phyloP scores from a whole-genome alignment of 2,797 vertebrate species.

The Sciurus vulgaris region DNA sequence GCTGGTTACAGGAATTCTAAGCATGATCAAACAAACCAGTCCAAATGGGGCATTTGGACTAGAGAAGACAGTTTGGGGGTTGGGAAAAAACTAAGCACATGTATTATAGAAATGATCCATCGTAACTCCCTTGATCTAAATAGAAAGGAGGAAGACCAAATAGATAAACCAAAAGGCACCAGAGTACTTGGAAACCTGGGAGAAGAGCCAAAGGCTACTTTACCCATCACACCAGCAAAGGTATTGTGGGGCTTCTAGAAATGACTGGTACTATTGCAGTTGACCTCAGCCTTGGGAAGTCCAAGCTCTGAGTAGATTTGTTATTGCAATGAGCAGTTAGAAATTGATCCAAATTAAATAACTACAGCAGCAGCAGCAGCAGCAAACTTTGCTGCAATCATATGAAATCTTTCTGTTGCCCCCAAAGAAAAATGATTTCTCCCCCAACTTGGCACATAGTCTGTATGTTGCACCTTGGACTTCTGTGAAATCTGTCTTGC shows the following conservation, averaged over 20 bases:
- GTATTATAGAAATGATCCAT: neutral
- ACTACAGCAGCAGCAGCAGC: neutral
- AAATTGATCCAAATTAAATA: slow-evolving; percentile 36
- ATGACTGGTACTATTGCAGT: neutral
- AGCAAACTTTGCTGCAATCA: neutral
- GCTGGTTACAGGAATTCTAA: slow-evolving; percentile 52
- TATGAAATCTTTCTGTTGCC: neutral
- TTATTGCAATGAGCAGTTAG: neutral
- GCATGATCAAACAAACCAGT: slow-evolving; percentile 36
- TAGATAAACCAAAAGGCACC: neutral
- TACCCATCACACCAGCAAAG: neutral
- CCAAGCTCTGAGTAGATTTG: neutral
- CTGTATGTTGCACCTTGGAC: slow-evolving; percentile 28
- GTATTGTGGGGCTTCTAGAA: neutral
- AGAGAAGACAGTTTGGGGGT: neutral
- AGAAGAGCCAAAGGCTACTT: neutral
- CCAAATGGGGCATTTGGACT: neutral
- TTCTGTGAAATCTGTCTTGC: slow-evolving; percentile 38
- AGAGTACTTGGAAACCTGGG: neutral
- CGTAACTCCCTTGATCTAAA: neutral
- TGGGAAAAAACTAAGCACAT: neutral
- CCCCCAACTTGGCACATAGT: neutral
- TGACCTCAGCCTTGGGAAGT: neutral
- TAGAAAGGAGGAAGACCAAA: neutral
- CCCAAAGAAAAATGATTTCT: neutral